Conservation (phyloP, 2,888 invertebrate species). For the Dorcus hopei region DNA sequence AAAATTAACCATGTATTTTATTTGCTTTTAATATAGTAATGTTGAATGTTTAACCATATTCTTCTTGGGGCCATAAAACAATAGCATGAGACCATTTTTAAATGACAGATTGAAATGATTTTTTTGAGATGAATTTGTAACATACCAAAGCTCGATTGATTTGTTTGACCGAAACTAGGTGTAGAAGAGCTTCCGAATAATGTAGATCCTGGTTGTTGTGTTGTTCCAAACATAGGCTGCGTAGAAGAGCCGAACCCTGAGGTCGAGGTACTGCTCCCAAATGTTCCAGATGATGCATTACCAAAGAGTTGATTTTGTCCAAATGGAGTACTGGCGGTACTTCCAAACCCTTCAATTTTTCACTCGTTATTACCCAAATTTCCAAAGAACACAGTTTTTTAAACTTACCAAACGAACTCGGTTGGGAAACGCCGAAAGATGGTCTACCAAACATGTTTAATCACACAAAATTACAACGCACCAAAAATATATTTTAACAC, state of each 20-base stretch:
- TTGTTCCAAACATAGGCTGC: constrained; percentile 57
- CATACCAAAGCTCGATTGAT: constrained; percentile 42
- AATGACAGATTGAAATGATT: too few species aligned
- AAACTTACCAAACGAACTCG: constrained; percentile 15
- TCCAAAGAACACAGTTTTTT: neutral
- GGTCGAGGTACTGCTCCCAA: constrained; percentile 56
- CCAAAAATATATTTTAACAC: neutral
- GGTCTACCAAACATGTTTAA: constrained; percentile 16
- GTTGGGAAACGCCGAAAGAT: constrained; percentile 13
- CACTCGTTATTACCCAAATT: neutral
- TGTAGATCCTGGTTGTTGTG: constrained; percentile 52
- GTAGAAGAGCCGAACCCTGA: constrained; percentile 66
- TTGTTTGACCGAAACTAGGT: constrained; percentile 61
- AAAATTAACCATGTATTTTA: too few species aligned
- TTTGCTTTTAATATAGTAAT: too few species aligned
- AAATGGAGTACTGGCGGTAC: constrained; percentile 11
- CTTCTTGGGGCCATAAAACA: too few species aligned
- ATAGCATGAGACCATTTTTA: too few species aligned
- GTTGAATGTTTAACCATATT: too few species aligned
- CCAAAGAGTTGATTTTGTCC: constrained; percentile 46
- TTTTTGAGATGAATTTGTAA: constrained; percentile 23
- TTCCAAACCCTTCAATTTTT: constrained; percentile 19
- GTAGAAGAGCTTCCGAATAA: constrained; percentile 64
- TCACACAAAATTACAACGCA: neutral
- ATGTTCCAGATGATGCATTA: constrained; percentile 55